Conservation (phyloP, 2,113 vertebrate genomes). For the Grantiella picta region DNA sequence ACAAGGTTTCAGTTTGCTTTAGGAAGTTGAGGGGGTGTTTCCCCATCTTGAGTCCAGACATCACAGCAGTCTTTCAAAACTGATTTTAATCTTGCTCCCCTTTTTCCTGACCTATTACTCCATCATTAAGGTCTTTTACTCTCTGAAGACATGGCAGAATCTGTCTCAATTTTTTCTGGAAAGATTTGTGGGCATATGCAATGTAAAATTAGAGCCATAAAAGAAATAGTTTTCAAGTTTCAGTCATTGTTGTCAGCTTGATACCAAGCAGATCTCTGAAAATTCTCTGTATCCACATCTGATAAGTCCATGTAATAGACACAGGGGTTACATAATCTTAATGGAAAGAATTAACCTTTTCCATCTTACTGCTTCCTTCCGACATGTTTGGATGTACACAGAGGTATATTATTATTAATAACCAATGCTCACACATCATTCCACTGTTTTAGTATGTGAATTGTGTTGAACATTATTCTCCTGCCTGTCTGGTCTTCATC, state of each 20-base stretch:
- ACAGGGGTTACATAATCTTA: neutral
- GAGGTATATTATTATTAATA: neutral
- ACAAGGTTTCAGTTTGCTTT: neutral
- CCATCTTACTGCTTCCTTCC: neutral
- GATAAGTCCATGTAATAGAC: neutral
- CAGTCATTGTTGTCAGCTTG: neutral
- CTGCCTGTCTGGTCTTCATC: neutral
- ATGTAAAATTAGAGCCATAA: neutral
- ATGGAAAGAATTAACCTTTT: neutral
- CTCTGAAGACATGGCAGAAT: neutral
- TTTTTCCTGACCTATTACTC: neutral
- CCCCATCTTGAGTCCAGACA: neutral
- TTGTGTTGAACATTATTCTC: neutral
- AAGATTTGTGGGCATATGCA: neutral
- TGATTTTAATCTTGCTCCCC: neutral
- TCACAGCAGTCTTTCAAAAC: neutral
- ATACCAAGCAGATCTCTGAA: neutral
- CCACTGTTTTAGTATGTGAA: neutral
- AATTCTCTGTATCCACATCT: neutral
- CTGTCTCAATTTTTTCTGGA: neutral
- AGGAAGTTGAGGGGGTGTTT: neutral
- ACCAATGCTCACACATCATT: neutral
- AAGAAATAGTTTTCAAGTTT: neutral
- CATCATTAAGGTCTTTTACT: neutral
- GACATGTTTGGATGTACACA: neutral